A percentile compares a stretch with the other conserved stretches of the same genome.
Evolutionary conservation across 1,140 invertebrate genomes (phyloP).

Genomic region (Sarcophaga bullata): DNA sequence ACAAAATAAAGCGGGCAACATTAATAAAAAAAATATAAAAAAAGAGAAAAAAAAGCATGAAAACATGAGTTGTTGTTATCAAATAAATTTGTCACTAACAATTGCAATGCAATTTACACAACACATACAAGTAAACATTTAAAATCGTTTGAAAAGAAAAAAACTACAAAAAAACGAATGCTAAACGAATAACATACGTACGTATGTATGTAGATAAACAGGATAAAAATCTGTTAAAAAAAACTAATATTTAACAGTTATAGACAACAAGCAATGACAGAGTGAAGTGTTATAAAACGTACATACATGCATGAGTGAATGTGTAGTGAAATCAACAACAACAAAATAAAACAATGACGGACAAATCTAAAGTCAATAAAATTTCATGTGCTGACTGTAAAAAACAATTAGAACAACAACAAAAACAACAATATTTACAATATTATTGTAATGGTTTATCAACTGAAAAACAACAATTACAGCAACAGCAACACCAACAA

Average conservation of each 20-base stretch:
- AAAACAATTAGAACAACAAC: neutral
- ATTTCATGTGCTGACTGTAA: constrained; percentile 19
- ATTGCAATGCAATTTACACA: neutral
- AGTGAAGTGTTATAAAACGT: neutral
- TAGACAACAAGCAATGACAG: neutral
- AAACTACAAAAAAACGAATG: too few relatives aligned
- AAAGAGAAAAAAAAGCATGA: neutral
- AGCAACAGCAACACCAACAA: neutral
- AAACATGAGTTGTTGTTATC: neutral
- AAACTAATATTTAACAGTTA: neutral
- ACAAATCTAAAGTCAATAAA: constrained; percentile 31
- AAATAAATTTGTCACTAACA: constrained; percentile 7
- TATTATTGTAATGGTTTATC: neutral
- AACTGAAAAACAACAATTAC: constrained; percentile 23
- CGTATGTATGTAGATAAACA: neutral
- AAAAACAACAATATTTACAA: constrained; percentile 2
- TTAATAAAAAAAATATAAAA: neutral
- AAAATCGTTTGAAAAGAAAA: too few relatives aligned
- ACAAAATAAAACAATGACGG: constrained; percentile 25
- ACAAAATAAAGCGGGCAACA: too few relatives aligned
- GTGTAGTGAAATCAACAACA: neutral
- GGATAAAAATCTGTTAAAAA: neutral
- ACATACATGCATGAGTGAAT: neutral
- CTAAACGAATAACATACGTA: too few relatives aligned
- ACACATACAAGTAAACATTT: neutral